Conservation (phyloP, 2,113 vertebrate species). For the Sminthopsis crassicaudata region DNA sequence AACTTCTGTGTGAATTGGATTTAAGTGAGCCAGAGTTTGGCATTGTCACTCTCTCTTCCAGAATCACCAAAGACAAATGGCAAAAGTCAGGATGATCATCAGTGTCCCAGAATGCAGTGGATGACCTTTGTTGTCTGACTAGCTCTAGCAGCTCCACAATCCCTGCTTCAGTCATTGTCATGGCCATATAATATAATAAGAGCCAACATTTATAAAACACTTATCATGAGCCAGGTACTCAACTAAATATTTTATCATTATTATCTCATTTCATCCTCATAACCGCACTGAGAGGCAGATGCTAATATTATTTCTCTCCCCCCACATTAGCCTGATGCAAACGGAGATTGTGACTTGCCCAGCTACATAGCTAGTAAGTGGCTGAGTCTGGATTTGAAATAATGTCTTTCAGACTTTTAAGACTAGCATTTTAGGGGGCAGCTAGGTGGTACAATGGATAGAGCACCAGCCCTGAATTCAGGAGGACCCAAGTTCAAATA, state of each 20-base stretch:
- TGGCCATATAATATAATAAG: too few species aligned
- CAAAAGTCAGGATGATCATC: not conserved
- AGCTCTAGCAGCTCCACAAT: too few species aligned
- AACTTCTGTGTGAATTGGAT: not conserved
- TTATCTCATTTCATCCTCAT: not conserved
- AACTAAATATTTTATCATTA: not conserved
- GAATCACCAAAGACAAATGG: not conserved
- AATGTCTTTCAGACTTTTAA: not conserved
- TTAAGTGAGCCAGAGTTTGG: not conserved
- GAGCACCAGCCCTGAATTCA: too few species aligned
- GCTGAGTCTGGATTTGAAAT: not conserved
- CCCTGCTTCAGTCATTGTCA: too few species aligned
- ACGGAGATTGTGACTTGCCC: not conserved
- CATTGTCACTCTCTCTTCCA: not conserved
- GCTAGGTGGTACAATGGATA: too few species aligned
- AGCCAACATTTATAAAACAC: not conserved
- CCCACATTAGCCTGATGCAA: too few species aligned
- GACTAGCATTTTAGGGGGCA: too few species aligned
- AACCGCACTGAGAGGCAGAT: not conserved
- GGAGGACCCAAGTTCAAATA: too few species aligned
- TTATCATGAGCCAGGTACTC: not conserved
- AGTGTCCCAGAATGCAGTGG: too few species aligned
- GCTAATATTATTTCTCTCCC: not conserved
- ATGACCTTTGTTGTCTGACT: too few species aligned
- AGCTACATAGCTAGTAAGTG: not conserved